These are phyloP conservation scores for Drosophila lacicola DNA, from an alignment of 2,888 invertebrate genomes.

Conservation along the genomic window DNA sequence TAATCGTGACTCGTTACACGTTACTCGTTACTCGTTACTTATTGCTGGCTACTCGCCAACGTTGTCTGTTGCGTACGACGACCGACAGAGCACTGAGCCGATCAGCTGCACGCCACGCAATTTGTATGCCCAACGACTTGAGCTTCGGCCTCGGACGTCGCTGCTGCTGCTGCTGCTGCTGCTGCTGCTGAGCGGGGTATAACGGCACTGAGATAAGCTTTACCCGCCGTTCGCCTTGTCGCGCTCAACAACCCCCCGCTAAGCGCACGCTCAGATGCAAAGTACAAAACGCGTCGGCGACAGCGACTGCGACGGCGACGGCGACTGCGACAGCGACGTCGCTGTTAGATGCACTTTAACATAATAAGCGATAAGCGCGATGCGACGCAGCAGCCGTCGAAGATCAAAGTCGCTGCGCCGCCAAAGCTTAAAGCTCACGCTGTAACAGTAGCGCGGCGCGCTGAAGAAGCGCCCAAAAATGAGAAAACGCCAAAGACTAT, in stretches of 20 bases:
- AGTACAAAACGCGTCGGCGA: constrained; percentile 49
- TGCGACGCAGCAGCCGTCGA: constrained; percentile 12
- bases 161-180: constrained; percentile 10
- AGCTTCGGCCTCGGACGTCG: constrained; percentile 49
- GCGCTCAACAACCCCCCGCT: background rate
- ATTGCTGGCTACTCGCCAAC: background rate
- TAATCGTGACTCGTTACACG: constrained; percentile 3
- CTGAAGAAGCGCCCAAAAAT: background rate
- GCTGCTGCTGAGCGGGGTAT: constrained; percentile 26
- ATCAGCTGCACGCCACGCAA: constrained; percentile 61
- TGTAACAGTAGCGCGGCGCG: background rate
- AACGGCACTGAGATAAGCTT: constrained; percentile 53
- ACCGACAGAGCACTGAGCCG: constrained; percentile 70
- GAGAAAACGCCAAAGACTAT: background rate
- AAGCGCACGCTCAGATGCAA: constrained; percentile 50
- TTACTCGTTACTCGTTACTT: constrained; percentile 1
- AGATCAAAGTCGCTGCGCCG: constrained; percentile 54
- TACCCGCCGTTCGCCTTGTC: too few relatives aligned
- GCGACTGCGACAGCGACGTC: constrained; percentile 1
- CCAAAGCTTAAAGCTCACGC: constrained; percentile 26
- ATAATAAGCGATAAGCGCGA: constrained; percentile 52
- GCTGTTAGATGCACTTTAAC: constrained; percentile 10
- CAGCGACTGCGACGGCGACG: constrained; percentile 1
- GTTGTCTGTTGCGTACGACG: constrained; percentile 50
- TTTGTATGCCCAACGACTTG: constrained; percentile 62